Conservation (phyloP, 2,888 invertebrate species). For the Rapana venosa region DNA sequence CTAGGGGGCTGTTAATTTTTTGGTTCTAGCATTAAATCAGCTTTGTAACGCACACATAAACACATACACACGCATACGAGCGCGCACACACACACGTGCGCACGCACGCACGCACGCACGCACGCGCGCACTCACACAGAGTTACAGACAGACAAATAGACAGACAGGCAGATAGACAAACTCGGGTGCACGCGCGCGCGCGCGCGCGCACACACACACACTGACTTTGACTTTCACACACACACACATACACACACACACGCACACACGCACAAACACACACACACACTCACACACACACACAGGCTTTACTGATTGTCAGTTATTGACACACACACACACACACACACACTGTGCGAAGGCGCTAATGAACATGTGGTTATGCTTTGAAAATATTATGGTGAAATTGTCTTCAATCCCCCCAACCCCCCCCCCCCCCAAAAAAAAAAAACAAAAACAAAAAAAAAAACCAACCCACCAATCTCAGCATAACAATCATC, state of each 20-base stretch:
- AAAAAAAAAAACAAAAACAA: no score
- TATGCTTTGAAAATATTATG: no score
- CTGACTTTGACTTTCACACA: background rate
- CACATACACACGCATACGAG: background rate
- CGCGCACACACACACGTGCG: background rate
- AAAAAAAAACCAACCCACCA: no score
- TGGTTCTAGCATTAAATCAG: no score
- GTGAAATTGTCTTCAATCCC: no score
- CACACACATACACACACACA: background rate
- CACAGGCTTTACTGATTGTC: background rate
- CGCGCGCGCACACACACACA: background rate
- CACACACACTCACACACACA: background rate
- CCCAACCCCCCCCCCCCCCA: no score
- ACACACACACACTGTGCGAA: background rate
- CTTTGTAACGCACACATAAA: background rate
- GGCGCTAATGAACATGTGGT: no score
- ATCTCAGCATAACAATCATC: no score
- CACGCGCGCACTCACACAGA: background rate
- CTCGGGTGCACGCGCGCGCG: background rate
- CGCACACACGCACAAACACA: background rate
- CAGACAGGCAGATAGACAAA: background rate
- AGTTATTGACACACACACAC: background rate
- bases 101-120: constrained; percentile 18
- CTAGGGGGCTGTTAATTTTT: no score
- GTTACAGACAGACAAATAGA: background rate